Base-by-base conservation (phyloP, 2,888 invertebrate genomes). In the Pollenia amentaria region DNA sequence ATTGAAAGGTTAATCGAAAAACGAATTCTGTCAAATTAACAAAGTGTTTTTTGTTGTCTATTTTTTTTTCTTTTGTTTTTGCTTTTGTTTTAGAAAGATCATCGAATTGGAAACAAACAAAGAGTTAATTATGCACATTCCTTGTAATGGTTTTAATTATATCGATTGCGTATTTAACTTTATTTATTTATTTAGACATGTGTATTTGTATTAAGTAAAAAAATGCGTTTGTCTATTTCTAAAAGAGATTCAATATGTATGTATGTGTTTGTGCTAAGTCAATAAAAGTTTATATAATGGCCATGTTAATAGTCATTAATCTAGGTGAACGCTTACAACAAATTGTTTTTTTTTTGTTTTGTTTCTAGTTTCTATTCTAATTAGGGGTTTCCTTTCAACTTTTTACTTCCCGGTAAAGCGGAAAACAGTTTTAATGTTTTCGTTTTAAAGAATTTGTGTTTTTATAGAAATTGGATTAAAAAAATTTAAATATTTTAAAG, bases 251-350 rank as follows among this genome's bases (percentile, higher is more conserved):
- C 4, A 1, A 8, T 29, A 8, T 3, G 6, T 44, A 1, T 38
- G 14, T 1, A 7, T 16, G 2, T 76, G 57, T 42, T 2, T 29
- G 16, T 18, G 12, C 38, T 21, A 55, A 60, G 40, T 46, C 64
- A 77, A 40, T 78, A 72, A 65, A 44, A 48, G 21, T 65, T 72
- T 65, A 21, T 65, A 16, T 78, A 84, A 65, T 72, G 48, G 77
- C 16, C 77, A 72, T 72, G 72, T 72, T 84, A 77, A 84, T 78
- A 48, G 77, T 42, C 29, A 57, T 77, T 77, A 65, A 78, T 77
- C 55, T 72, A 78, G 70, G 72, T 84, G 48, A 84, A 77, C 51
- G 73, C 42, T 75, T 81, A 70, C 65, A 81, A 57, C 11, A 57
- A 77, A 77, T 77, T 83, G 21, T 38, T 62, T 69, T 76, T 40